These are phyloP conservation scores for Drosophila phalerata DNA, from an alignment of 2,888 invertebrate species.

Conservation along the genomic window DNA sequence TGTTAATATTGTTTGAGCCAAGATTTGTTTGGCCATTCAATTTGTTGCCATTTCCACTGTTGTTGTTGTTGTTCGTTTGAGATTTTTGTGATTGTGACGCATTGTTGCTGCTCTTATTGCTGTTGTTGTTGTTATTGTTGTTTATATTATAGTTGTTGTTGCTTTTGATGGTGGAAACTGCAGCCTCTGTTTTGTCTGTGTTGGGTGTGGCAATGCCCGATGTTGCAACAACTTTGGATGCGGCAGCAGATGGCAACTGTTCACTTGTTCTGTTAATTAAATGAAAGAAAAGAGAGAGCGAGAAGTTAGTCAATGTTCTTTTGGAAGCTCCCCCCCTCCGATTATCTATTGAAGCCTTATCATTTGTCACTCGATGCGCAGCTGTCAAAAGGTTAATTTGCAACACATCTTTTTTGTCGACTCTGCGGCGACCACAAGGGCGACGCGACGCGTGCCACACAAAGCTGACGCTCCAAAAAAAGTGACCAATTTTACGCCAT, in stretches of 20 bases:
- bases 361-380: constrained; percentile 59
- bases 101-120: constrained; percentile 58
- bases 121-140: constrained; percentile 44
- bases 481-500: constrained; percentile 79
- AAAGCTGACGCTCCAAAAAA: constrained; percentile 61
- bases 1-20: constrained; percentile 48
- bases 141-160: constrained; percentile 44
- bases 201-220: constrained; percentile 38
- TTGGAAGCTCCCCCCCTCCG: neutral
- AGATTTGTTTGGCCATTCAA: constrained; percentile 63
- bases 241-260: constrained; percentile 55
- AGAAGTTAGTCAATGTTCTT: constrained; percentile 6
- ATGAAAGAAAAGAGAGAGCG: neutral
- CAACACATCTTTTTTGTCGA: constrained; percentile 60
- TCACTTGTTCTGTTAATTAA: constrained; percentile 69
- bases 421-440: constrained; percentile 22
- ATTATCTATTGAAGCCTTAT: neutral
- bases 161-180: constrained; percentile 35
- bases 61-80: constrained; percentile 58
- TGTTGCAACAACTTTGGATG: constrained; percentile 37
- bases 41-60: constrained; percentile 45
- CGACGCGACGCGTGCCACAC: constrained; percentile 48
- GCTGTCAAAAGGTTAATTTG: constrained; percentile 82
- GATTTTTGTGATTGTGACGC: constrained; percentile 63
- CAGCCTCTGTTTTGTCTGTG: constrained; percentile 42